Evolutionary conservation across 2,113 vertebrate genomes (phyloP).

Genomic region (Campylorhamphus procurvoides): DNA sequence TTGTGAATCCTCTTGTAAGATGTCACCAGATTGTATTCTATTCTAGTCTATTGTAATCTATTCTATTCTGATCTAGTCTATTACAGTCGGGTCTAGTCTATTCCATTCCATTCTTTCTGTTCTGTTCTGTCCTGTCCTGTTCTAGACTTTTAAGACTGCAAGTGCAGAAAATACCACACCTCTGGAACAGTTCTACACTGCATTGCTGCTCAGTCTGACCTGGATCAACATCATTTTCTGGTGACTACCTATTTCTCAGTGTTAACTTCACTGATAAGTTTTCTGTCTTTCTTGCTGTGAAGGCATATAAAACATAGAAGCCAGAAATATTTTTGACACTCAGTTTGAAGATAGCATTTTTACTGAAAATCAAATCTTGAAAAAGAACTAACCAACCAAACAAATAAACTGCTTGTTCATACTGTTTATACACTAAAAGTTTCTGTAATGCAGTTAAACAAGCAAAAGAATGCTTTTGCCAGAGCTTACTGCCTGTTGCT

Average conservation of each 20-base stretch:
- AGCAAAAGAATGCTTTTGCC: neutral
- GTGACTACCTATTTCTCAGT: neutral
- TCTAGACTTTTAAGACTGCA: neutral
- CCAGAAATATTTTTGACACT: neutral
- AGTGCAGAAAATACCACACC: neutral
- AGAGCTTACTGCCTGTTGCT: neutral
- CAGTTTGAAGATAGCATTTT: neutral
- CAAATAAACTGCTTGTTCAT: neutral
- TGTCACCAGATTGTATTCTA: accelerated
- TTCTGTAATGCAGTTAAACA: neutral
- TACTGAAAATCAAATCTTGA: neutral
- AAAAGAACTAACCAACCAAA: neutral
- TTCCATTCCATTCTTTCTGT: neutral
- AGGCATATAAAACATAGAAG: neutral
- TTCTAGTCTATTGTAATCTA: neutral
- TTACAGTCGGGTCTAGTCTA: neutral
- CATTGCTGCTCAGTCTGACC: neutral
- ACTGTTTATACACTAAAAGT: neutral
- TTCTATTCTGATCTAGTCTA: neutral
- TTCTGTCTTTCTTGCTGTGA: neutral
- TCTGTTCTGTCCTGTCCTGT: neutral
- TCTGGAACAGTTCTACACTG: neutral
- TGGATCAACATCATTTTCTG: neutral
- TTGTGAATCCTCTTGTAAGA: neutral
- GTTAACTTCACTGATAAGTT: neutral